Evolutionary conservation across 1,140 invertebrate genomes (phyloP).

Genomic region (Tyrophagus putrescentiae): DNA sequence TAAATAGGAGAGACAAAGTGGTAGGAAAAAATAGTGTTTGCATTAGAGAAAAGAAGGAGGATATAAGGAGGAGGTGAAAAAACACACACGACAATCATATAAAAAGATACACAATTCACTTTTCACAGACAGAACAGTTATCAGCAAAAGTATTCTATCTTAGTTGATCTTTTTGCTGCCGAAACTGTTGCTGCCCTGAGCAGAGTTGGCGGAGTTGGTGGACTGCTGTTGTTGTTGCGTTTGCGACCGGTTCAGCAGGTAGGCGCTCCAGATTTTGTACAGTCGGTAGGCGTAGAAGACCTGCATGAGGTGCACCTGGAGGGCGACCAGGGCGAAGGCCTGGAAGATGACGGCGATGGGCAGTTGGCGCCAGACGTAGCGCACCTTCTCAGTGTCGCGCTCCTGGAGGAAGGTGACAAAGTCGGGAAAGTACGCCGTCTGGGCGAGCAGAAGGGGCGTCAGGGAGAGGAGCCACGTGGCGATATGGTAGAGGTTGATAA

Average conservation of each 20-base stretch:
- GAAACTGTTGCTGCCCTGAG: too few species aligned
- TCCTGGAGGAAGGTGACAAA: slow-evolving; percentile 59
- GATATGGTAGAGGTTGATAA: slow-evolving; percentile 60
- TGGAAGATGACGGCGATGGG: slow-evolving; percentile 88
- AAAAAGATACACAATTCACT: too few species aligned
- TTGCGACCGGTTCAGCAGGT: background rate
- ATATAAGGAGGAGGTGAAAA: too few species aligned
- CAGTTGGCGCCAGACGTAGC: slow-evolving; percentile 47
- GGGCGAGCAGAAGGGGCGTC: slow-evolving; percentile 61
- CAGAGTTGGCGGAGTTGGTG: too few species aligned
- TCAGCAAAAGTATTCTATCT: too few species aligned
- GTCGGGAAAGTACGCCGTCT: slow-evolving; percentile 64
- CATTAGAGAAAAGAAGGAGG: too few species aligned
- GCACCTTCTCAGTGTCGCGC: slow-evolving; percentile 32
- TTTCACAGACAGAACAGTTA: too few species aligned
- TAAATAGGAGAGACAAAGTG: too few species aligned
- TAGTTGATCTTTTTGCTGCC: too few species aligned
- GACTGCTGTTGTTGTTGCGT: too few species aligned
- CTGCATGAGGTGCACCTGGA: slow-evolving; percentile 80
- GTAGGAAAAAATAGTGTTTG: too few species aligned
- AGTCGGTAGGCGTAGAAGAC: slow-evolving; percentile 75
- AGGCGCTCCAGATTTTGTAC: slow-evolving; percentile 55
- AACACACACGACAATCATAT: too few species aligned
- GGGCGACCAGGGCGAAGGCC: slow-evolving; percentile 66
- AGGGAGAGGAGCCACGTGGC: slow-evolving; percentile 61